Conservation (phyloP, 2,113 vertebrate genomes). For the Microtus ochrogaster region DNA sequence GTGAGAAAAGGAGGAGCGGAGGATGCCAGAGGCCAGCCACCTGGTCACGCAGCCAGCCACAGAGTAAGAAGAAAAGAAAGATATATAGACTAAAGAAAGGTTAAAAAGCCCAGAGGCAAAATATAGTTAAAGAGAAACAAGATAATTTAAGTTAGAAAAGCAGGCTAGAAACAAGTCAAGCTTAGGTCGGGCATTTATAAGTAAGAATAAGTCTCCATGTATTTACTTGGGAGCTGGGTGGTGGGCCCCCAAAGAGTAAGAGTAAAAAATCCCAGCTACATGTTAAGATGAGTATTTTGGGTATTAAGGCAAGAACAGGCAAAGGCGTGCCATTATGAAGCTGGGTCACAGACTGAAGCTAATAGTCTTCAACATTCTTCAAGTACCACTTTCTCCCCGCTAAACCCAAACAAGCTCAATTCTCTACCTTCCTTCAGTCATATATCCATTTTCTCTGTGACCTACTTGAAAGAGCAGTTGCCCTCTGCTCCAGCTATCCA, state of each 20-base stretch:
- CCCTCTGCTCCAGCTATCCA: neutral
- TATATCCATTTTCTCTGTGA: conserved; percentile 5
- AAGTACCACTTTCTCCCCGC: neutral
- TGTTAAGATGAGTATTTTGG: neutral
- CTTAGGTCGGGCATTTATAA: neutral
- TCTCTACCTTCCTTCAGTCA: neutral
- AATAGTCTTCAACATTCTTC: neutral
- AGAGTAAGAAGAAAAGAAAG: neutral
- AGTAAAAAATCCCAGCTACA: neutral
- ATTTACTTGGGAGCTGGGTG: neutral
- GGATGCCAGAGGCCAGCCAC: neutral
- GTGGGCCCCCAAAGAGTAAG: neutral
- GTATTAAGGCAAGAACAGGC: neutral
- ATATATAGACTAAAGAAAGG: neutral
- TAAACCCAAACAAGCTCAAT: neutral
- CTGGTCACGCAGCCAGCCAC: neutral
- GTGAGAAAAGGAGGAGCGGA: neutral
- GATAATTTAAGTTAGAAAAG: neutral
- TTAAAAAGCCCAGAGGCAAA: neutral
- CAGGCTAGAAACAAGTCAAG: neutral
- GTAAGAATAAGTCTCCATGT: neutral
- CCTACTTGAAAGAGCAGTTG: neutral
- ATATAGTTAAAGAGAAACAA: neutral
- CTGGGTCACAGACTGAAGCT: neutral
- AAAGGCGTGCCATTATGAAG: neutral